Evolutionary conservation across 2,797 vertebrate species (phyloP), one percentile per base, ranked within the genome.

Genomic region (Spinibarbus caldwelli): DNA sequence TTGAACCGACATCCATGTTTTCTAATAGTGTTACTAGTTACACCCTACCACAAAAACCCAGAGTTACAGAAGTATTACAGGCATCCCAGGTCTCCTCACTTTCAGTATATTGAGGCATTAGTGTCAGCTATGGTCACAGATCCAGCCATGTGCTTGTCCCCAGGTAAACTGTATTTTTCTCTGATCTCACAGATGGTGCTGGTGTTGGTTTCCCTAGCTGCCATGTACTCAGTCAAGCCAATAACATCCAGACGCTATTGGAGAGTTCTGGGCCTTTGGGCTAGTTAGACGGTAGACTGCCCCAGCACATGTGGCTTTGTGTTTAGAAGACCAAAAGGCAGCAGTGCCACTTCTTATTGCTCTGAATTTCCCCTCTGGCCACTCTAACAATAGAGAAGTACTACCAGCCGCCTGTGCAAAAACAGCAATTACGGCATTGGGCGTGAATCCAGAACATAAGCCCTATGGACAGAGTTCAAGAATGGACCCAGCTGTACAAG

Each of bases 381-480:
- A 83, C 84, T 80, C 70, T 86, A 83, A 91, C 89, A 91, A 87
- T 49, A 72, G 66, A 84, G 80, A 41, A 85, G 52, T 66, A 82
- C 80, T 78, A 70, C 85, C 77, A 80, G 68, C 78, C 83, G 86
- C 81, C 78, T 73, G 75, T 73, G 83, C 73, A 85, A 73, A 88
- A 83, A 91, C 83, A 87, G 67, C 80, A 91, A 91, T 92, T 92
- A 91, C 41, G 38, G 14, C 77, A 83, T 49, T 78, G 86, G 91
- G 90, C 88, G 78, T 64, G 9, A 57, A 70, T 86, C 87, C 91
- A 85, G 82, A 88, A 84, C 85, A 49, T 75, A 45, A 76, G 71
- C 70, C 82, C 75, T 78, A 31, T 54, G 62, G 78, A 86, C 31
- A 34, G 17, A 62, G 90, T 89, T 90, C 88, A 92, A 87, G 88